These are phyloP conservation scores for Neosilurus mollespiculum DNA, from an alignment of 2,797 vertebrate genomes.

Conservation along the genomic window DNA sequence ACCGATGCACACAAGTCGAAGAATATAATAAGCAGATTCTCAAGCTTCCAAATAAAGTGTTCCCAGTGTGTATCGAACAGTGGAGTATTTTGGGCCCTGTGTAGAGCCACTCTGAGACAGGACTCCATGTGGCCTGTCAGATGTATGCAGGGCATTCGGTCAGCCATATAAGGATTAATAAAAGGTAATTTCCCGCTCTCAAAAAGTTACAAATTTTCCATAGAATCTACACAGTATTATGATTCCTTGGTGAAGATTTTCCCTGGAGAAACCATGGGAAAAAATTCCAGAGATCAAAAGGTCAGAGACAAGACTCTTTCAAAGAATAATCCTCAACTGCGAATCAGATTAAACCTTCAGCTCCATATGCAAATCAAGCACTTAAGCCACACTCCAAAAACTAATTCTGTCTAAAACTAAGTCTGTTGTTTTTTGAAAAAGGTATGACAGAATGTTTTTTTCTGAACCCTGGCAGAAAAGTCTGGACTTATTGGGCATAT, in stretches of 20 bases:
- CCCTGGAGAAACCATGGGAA: constrained; percentile 39
- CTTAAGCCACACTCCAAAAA: background rate
- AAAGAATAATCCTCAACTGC: constrained; percentile 11
- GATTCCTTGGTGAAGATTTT: constrained; percentile 59
- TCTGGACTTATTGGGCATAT: background rate
- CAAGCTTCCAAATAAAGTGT: constrained; percentile 35
- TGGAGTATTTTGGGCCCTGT: constrained; percentile 6
- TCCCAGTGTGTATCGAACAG: constrained; percentile 21
- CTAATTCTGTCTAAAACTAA: background rate
- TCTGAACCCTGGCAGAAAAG: background rate
- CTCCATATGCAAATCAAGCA: background rate
- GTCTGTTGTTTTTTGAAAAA: background rate
- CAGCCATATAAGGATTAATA: constrained; percentile 57
- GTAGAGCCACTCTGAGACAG: background rate
- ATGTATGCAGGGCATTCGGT: constrained; percentile 28
- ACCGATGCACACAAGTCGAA: background rate
- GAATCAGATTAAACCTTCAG: background rate
- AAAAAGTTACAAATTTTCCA: constrained; percentile 34
- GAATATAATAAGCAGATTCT: constrained; percentile 6
- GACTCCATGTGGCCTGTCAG: background rate
- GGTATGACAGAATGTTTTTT: no score
- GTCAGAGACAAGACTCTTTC: constrained; percentile 22
- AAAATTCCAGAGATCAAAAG: constrained; percentile 35
- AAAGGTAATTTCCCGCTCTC: constrained; percentile 34
- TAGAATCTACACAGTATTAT: constrained; percentile 21